phyloP scores from a whole-genome alignment of 2,113 vertebrate genomes.

The Mungos mungo region DNA sequence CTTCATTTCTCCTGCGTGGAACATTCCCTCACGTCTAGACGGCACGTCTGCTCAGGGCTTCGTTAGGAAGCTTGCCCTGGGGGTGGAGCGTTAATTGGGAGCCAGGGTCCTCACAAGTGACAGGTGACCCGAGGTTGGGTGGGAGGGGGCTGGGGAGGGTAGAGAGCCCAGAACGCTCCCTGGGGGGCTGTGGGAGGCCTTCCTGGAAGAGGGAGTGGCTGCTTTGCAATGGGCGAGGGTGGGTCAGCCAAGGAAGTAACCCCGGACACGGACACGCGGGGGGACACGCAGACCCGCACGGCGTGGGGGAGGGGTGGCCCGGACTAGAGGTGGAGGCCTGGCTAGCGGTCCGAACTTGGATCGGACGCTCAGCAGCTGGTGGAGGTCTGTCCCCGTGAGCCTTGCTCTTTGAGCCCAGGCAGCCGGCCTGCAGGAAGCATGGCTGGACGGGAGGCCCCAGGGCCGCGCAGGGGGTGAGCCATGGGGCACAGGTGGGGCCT shows the following conservation, averaged over 20 bases:
- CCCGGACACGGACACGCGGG: too few species aligned
- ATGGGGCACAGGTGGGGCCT: not conserved
- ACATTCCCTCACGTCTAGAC: not conserved
- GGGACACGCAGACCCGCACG: rapidly evolving
- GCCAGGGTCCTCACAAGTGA: not conserved
- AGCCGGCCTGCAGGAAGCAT: rapidly evolving
- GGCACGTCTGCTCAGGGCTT: rapidly evolving
- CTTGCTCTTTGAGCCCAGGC: not conserved
- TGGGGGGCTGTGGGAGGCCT: rapidly evolving
- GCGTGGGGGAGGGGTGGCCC: rapidly evolving
- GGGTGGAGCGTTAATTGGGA: not conserved
- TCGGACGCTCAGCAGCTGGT: not conserved
- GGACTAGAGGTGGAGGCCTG: not conserved
- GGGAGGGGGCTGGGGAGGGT: not conserved
- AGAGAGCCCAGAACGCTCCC: not conserved
- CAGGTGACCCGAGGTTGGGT: not conserved
- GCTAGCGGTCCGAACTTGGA: not conserved
- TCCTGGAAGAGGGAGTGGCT: not conserved
- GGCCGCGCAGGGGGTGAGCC: too few species aligned
- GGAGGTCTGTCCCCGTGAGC: not conserved
- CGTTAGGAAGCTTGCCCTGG: not conserved
- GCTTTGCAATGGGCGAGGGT: rapidly evolving
- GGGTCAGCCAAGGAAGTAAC: not conserved
- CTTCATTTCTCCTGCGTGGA: not conserved
- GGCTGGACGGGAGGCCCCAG: not conserved